phyloP scores from a whole-genome alignment of 2,113 vertebrate genomes.

The Tautogolabrus adspersus region DNA sequence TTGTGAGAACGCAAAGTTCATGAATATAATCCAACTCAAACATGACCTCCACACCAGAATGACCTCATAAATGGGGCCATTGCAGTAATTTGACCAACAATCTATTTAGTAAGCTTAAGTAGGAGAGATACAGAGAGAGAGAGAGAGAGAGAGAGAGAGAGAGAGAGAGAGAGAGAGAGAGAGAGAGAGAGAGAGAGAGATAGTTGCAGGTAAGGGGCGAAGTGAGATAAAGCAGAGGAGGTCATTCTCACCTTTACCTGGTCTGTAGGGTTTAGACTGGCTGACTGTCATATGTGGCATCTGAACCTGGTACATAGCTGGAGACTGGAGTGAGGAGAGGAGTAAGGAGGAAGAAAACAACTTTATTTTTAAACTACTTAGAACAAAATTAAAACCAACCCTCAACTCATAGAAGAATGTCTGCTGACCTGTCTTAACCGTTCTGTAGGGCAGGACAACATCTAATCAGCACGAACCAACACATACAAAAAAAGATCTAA shows the following conservation, averaged over 20 bases:
- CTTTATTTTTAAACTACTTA: slow-evolving; percentile 16
- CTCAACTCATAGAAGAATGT: not conserved
- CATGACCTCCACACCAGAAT: too few relatives aligned
- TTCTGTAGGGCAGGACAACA: not conserved
- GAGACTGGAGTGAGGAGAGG: slow-evolving; percentile 84
- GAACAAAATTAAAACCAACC: slow-evolving; percentile 8
- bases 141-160: not conserved
- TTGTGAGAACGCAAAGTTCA: too few relatives aligned
- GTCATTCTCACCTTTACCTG: slow-evolving; percentile 99
- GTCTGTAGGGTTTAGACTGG: slow-evolving; percentile 99
- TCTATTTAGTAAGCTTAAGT: not conserved
- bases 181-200: not conserved
- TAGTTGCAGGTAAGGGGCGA: not conserved
- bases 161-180: not conserved
- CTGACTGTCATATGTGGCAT: slow-evolving; percentile 98
- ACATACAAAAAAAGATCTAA: not conserved
- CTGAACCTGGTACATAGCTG: slow-evolving; percentile 93
- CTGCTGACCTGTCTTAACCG: not conserved
- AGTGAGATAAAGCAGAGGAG: slow-evolving; percentile 46
- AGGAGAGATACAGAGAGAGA: not conserved
- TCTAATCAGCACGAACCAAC: not conserved
- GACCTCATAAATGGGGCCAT: too few relatives aligned
- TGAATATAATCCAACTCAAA: too few relatives aligned
- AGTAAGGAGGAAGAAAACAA: slow-evolving; percentile 39
- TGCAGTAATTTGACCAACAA: too few relatives aligned